Conservation (phyloP, 2,113 vertebrate species). For the Struthio camelus region DNA sequence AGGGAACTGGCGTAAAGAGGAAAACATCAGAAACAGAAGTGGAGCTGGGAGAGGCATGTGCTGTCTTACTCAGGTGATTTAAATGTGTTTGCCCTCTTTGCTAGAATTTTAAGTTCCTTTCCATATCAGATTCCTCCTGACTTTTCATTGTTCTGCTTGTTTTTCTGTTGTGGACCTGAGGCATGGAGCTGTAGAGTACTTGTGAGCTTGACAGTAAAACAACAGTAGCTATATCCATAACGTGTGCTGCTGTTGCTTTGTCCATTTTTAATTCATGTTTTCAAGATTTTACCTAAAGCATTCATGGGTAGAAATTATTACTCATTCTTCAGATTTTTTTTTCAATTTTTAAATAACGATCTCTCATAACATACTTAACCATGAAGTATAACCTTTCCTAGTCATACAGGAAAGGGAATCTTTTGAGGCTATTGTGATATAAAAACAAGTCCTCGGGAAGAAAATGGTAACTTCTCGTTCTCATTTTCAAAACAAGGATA, state of each 20-base stretch:
- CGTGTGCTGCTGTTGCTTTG: not conserved
- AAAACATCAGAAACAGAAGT: not conserved
- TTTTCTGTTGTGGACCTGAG: not conserved
- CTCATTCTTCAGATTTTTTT: not conserved
- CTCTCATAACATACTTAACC: not conserved
- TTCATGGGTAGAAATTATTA: not conserved
- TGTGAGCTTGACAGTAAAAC: not conserved
- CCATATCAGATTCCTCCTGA: not conserved
- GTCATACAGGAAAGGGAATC: not conserved
- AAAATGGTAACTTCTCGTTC: not conserved
- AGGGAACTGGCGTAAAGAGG: not conserved
- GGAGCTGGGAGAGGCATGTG: not conserved
- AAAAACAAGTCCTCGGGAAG: not conserved
- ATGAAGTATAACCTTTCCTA: not conserved
- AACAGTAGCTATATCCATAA: not conserved
- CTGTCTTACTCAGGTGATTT: not conserved
- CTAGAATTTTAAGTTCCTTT: not conserved
- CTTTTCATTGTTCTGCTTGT: not conserved
- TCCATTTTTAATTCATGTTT: not conserved
- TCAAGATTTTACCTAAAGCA: not conserved
- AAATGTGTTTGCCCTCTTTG: not conserved
- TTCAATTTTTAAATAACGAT: not conserved
- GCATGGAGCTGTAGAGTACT: not conserved
- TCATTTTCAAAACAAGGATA: not conserved
- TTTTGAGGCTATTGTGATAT: not conserved